Evolutionary conservation across 2,113 vertebrate species (phyloP), one percentile per base, ranked within the genome.

Genomic region (Chauna torquata): DNA sequence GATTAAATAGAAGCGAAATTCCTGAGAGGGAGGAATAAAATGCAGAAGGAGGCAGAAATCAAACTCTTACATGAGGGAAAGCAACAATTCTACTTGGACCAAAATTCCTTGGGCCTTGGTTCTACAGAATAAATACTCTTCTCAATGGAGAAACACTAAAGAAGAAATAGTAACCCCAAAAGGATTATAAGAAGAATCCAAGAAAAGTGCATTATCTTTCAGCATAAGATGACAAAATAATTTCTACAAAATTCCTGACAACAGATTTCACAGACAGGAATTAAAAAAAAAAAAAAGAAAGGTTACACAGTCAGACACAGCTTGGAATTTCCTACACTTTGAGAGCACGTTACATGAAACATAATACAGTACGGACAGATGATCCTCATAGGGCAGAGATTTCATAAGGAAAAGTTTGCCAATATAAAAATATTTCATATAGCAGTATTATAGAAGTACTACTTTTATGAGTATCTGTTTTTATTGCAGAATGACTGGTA

Each of bases 101-200:
- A 96, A 92, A 96, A 65, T 40, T 86, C 59, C 57, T 38, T 40
- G 90, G 86, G 96, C 64, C 83, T 80, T 0, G 2, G 65, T 34
- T 81, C 87, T 85, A 92, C 88, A 85, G 91, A 94, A 95, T 69
- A 96, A 94, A 96, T 84, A 94, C 77, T 90, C 85, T 96, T 92
- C 96, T 96, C 94, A 72, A 95, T 78, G 91, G 87, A 96, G 94
- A 95, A 96, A 94, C 71, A 47, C 82, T 71, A 86, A 80, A 61
- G 84, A 75, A 94, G 87, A 90, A 92, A 86, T 27, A 88, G 89
- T 44, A 97, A 94, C 85, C 93, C 92, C 82, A 90, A 86, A 94
- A 86, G 91, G 96, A 94, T 96, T 88, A 55, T 44, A 95, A 95
- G 89, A 78, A 77, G 92, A 90, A 94, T 71, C 68, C 84, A 79